Evolutionary conservation across 2,797 vertebrate species (phyloP).

Genomic region (Stomatorhinus walkeri): DNA sequence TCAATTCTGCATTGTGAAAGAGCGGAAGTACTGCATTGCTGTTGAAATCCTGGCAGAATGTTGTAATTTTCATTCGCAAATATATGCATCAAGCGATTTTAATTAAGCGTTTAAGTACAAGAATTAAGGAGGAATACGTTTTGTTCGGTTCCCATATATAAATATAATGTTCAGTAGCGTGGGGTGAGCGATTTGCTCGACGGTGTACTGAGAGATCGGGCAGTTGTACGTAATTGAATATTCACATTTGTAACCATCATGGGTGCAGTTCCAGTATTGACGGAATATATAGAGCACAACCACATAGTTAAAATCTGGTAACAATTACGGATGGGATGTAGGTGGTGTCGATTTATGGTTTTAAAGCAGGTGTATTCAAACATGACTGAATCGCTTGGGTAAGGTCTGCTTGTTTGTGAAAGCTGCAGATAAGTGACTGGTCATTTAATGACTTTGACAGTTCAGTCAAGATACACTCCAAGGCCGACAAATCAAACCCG

Average conservation of each 20-base stretch:
- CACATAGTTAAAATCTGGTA: neutral
- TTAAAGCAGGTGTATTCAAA: constrained; percentile 2
- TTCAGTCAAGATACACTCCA: neutral
- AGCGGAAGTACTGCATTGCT: neutral
- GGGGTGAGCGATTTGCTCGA: neutral
- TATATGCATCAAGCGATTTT: neutral
- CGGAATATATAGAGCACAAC: neutral
- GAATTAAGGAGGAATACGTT: neutral
- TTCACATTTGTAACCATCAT: neutral
- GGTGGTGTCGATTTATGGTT: neutral
- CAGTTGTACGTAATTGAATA: neutral
- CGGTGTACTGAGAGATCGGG: neutral
- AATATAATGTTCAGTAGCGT: neutral
- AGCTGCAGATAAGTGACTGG: neutral
- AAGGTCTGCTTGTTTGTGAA: neutral
- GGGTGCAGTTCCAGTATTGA: neutral
- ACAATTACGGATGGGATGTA: neutral
- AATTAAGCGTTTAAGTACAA: neutral
- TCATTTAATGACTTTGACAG: neutral
- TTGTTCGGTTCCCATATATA: neutral
- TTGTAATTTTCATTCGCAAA: neutral
- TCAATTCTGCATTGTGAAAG: neutral
- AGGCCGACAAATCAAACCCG: neutral
- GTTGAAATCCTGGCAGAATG: neutral
- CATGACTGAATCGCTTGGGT: neutral